phyloP scores from a whole-genome alignment of 2,113 vertebrate species.

The Trinectes maculatus region DNA sequence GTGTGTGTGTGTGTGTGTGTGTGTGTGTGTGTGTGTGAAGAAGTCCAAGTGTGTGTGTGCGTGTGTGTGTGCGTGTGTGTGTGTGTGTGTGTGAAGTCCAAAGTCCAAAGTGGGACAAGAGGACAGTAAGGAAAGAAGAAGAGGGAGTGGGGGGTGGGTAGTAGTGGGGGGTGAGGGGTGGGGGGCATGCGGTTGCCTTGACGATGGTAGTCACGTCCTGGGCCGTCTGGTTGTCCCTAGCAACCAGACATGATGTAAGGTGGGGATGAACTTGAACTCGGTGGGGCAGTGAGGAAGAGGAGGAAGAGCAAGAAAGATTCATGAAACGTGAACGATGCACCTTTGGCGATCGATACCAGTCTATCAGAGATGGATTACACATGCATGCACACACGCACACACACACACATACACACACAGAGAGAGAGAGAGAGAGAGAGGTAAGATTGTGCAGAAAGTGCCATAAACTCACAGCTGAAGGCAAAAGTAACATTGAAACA shows the following conservation, averaged over 20 bases:
- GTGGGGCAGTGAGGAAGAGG: slow-evolving; percentile 83
- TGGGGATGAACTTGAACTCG: slow-evolving; percentile 97
- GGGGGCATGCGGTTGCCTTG: slow-evolving; percentile 83
- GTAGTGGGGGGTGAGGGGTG: slow-evolving; percentile 60
- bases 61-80: slow-evolving; percentile 61
- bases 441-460: slow-evolving; percentile 9
- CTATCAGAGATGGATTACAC: slow-evolving; percentile 96
- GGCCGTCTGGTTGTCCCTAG: slow-evolving; percentile 94
- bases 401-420: too few species aligned
- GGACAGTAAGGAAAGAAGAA: slow-evolving; percentile 43
- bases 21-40: slow-evolving; percentile 71
- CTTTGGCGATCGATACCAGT: slow-evolving; percentile 91
- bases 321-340: slow-evolving; percentile 93
- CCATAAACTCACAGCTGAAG: slow-evolving; percentile 26
- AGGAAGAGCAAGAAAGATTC: slow-evolving; percentile 66
- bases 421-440: too few species aligned
- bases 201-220: slow-evolving; percentile 97
- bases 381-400: slow-evolving; percentile 14
- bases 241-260: slow-evolving; percentile 99
- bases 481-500: not conserved
- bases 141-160: slow-evolving; percentile 64
- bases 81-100: slow-evolving; percentile 75
- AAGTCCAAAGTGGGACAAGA: slow-evolving; percentile 78
- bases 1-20: slow-evolving; percentile 61
- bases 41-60: slow-evolving; percentile 76